Percentiles rank a stretch among this genome's conserved stretches.
These are phyloP conservation scores for Limenitis camilla DNA, from an alignment of 2,888 invertebrate genomes.

Conservation along the genomic window DNA sequence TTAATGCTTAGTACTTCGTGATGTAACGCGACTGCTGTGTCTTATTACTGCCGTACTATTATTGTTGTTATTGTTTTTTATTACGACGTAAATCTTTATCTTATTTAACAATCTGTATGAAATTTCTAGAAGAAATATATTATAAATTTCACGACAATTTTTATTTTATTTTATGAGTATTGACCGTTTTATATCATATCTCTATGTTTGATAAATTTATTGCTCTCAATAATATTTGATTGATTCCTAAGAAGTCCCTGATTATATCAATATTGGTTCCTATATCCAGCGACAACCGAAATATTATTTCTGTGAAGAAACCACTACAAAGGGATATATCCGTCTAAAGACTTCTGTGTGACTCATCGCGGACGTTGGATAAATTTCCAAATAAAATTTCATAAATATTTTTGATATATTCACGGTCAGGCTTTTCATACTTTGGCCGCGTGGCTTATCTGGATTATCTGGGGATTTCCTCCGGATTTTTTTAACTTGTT, in stretches of 20 bases:
- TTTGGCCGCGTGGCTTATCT: slow-evolving; percentile 68
- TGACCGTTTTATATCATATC: too few species aligned
- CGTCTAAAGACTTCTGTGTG: slow-evolving; percentile 4
- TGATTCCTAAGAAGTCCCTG: slow-evolving; percentile 11
- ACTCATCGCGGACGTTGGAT: slow-evolving; percentile 31
- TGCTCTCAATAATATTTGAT: slow-evolving; percentile 3
- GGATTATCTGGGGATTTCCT: slow-evolving; percentile 64
- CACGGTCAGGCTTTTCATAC: slow-evolving; percentile 68
- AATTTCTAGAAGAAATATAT: too few species aligned
- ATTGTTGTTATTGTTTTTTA: too few species aligned
- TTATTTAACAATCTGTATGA: too few species aligned
- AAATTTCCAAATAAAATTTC: slow-evolving; percentile 57
- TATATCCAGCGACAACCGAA: slow-evolving; percentile 9
- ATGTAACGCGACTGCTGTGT: background rate
- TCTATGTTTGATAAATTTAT: slow-evolving; percentile 6
- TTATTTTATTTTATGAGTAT: too few species aligned
- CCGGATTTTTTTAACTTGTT: slow-evolving; percentile 58
- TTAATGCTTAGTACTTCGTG: background rate
- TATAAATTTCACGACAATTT: too few species aligned
- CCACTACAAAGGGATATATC: slow-evolving; percentile 9
- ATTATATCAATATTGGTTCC: slow-evolving; percentile 13
- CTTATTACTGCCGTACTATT: too few species aligned
- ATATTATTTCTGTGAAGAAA: slow-evolving; percentile 6
- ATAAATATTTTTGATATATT: slow-evolving; percentile 70
- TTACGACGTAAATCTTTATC: too few species aligned